Evolutionary conservation across 35 echinoderm and acorn worm genomes (phyloP), one percentile per base, ranked within the genome.

Genomic region (Apostichopus californicus): DNA sequence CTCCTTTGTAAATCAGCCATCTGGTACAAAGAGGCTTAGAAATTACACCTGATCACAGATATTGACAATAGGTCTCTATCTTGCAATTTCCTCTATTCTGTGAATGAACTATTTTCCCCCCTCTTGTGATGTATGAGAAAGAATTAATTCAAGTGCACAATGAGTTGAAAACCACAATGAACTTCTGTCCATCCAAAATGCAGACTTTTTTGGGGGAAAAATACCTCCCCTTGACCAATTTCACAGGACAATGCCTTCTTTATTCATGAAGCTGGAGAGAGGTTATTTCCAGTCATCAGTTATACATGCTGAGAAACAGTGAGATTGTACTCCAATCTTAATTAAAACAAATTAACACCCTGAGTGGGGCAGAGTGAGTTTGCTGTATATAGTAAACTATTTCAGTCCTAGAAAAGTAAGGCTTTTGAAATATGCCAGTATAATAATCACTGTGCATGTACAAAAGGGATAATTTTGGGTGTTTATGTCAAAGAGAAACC

Each of bases 181-280:
- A 18, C 64, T 9, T 46, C 11, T 68, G 64, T 68, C 64, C 64
- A 14, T 68, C 64, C 64, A 68, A 68, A 68, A 68, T 18, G 18
- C 64, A 68, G 64, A 18, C 64, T 68, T 68, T 18, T 68, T 68
- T 18, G 18, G 17, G 64, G 10, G 64, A 46, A 46, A 46, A 68
- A 14, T 20, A 12, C 55, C 55, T 83, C 78, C 80, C 80, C 80
- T 83, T 83, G 80, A 83, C 80, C 80, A 55, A 83, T 83, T 83
- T 83, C 80, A 83, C 80, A 83, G 34, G 22, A 55, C 80, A 83
- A 55, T 83, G 80, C 52, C 0, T 83, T 83, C 80, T 55, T 5
- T 6, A 13, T 55, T 83, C 55, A 83, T 6, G 80, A 46, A 14
- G 3, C 10, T 22, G 21, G 20, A 10, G 21, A 46, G 14, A 20